Evolutionary conservation across 2,888 invertebrate genomes (phyloP), one percentile per base, ranked within the genome.

Genomic region (Scaptomyza parva): DNA sequence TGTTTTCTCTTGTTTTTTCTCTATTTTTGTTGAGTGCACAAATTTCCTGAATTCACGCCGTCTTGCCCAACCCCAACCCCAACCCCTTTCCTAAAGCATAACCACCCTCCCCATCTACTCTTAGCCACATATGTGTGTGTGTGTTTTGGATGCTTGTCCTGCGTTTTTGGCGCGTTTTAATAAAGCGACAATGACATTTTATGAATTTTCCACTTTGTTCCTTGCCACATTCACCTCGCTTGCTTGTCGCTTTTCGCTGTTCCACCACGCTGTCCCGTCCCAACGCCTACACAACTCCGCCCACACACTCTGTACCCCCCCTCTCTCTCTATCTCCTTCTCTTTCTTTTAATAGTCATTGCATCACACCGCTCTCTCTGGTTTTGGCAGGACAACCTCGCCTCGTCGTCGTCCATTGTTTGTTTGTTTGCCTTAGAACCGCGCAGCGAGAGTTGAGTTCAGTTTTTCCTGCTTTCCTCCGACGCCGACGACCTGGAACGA

Each of bases 151-250:
- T n/a, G 70, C 54, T 57, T 58, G 72, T 62, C 62, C 65, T 69
- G 57, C 85, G 71, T 78, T 82, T 82, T 82, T 82, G 87, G 85
- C 87, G 82, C 79, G 85, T 85, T 83, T 83, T 83, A 87, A 83
- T 87, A 83, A 83, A 87, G 82, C 87, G 87, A 83, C 82, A 83
- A 83, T 83, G 87, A 87, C 82, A 85, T 83, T 83, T 83, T 83
- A 83, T 83, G 82, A 83, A 83, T 83, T 83, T 83, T 87, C 86
- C 87, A 86, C 82, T 82, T 82, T 82, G 85, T 82, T 84, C 78
- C 78, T 70, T 66, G 81, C 47, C 33, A 33, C 54, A 24, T 54
- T 51, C 39, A 44, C 26, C 39, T 9, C 26, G 47, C 47, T 41
- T 26, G 7, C 24, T 11, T 18, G 18, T 47, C 17, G 18, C n/a